Base-by-base conservation (phyloP, 2,797 vertebrate species). In the Chrosomus eos region DNA sequence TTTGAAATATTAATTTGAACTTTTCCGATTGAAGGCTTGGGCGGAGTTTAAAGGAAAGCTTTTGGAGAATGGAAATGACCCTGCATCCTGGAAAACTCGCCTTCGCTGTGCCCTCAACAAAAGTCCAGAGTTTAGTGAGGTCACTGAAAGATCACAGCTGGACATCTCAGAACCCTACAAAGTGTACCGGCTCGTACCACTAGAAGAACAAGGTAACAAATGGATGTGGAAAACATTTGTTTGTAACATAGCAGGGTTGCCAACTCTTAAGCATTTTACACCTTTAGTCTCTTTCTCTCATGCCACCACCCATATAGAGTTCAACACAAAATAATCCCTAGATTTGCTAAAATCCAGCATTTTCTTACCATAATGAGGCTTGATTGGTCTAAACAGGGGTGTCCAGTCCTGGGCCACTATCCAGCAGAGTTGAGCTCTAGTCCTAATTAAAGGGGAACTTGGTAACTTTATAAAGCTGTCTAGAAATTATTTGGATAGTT, bases 21-120 rank as follows among this genome's bases (percentile, higher is more conserved):
- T n/a, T 58, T 68, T 64, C 19, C 81, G 19, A 23, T 72, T 43
- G 1, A 90, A 97, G 97, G 97, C 96, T 0, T 98, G 97, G 97
- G 97, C 97, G 0, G 89, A 93, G 88, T 98, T 94, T 83, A 97
- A 97, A 81, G 96, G 96, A 6, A 97, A 97, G 86, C 88, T 93
- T 84, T 87, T 87, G 0, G 92, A 93, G 0, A 95, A 91, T 0
- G 88, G 89, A 1, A 85, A 87, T 21, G 95, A 94, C 85, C 95
- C 96, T 0, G 97, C 97, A 0, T 88, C 90, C 31, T 97, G 97
- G 96, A 98, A 98, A 90, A 98, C 97, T 0, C 96, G 97, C 0
- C 92, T 98, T 7, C 97, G 97, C 78, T 98, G 97, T 75, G 97
- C 97, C 67, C 94, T 98, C 60, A 97, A 97, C 93, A 98, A 98